Percentiles rank a stretch among this genome's conserved stretches.
Evolutionary conservation across 2,797 vertebrate genomes (phyloP).

Genomic region (Crax fasciolata): DNA sequence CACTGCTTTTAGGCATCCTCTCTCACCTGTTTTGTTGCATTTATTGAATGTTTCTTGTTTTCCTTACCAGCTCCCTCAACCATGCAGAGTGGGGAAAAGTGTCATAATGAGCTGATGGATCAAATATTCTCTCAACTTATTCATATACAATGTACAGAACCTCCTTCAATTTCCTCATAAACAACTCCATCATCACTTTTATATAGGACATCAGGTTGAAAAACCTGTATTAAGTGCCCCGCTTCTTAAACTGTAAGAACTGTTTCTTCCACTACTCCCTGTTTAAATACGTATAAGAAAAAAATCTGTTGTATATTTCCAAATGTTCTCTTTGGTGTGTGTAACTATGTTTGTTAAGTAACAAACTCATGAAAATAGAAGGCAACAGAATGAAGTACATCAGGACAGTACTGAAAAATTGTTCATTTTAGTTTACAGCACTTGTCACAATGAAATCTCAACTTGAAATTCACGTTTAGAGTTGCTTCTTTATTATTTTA

Average conservation of each 20-base stretch:
- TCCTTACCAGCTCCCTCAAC: neutral
- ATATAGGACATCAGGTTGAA: neutral
- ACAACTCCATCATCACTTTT: neutral
- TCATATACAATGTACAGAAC: neutral
- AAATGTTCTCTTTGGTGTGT: slow-evolving; percentile 8
- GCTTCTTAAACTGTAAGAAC: neutral
- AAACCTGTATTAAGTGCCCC: neutral
- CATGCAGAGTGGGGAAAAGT: neutral
- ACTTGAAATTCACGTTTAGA: neutral
- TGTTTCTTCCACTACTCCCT: neutral
- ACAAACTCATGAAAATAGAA: slow-evolving; percentile 63
- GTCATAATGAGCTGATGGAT: neutral
- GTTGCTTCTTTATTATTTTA: slow-evolving; percentile 33
- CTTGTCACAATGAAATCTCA: slow-evolving; percentile 32
- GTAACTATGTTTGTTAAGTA: slow-evolving; percentile 60
- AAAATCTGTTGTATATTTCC: slow-evolving; percentile 38
- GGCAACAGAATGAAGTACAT: slow-evolving; percentile 59
- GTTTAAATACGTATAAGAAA: neutral
- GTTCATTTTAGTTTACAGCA: slow-evolving; percentile 52
- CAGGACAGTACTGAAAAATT: slow-evolving; percentile 48
- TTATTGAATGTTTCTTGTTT: neutral
- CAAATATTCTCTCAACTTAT: neutral
- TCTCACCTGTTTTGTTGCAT: neutral
- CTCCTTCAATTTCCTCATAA: neutral
- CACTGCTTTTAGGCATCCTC: neutral